A percentile compares a stretch with the other conserved stretches of the same genome.
Conservation (phyloP, 2,888 invertebrate genomes). For the Tiliacea citrago region DNA sequence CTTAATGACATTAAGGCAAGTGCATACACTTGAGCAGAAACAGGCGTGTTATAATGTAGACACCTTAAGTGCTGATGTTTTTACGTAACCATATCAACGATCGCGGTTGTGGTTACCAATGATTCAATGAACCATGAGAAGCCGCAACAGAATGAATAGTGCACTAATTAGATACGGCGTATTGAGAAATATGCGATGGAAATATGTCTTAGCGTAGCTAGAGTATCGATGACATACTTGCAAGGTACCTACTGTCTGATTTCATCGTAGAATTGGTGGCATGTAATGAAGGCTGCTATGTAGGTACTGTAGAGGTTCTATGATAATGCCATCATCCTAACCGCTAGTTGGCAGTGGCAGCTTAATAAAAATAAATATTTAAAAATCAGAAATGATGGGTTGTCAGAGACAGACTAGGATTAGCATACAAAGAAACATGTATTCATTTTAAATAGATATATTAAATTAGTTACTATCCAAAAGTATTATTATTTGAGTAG, state of each 20-base stretch:
- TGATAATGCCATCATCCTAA: too few relatives aligned
- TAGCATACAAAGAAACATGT: too few relatives aligned
- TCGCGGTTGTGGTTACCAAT: conserved; percentile 51
- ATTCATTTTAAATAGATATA: too few relatives aligned
- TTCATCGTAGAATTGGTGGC: not conserved
- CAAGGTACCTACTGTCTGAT: not conserved
- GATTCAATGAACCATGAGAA: conserved; percentile 49
- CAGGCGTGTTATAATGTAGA: conserved; percentile 23
- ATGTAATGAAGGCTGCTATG: not conserved
- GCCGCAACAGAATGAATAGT: conserved; percentile 26
- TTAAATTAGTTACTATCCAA: too few relatives aligned
- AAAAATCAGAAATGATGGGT: too few relatives aligned
- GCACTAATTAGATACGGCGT: conserved; percentile 40
- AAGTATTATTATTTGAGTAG: too few relatives aligned
- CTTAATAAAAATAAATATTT: too few relatives aligned
- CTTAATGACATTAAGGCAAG: conserved; percentile 8
- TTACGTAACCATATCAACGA: conserved; percentile 26
- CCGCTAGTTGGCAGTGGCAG: too few relatives aligned
- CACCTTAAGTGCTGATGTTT: conserved; percentile 14
- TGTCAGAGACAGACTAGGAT: too few relatives aligned
- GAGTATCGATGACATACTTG: conserved; percentile 38
- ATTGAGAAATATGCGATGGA: conserved; percentile 21
- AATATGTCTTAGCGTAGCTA: conserved; percentile 12
- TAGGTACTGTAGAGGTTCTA: too few relatives aligned
- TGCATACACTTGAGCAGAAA: conserved; percentile 6